A percentile compares a stretch with the other conserved stretches of the same genome.
phyloP scores from a whole-genome alignment of 2,797 vertebrate genomes.

The Perodicticus potto region DNA sequence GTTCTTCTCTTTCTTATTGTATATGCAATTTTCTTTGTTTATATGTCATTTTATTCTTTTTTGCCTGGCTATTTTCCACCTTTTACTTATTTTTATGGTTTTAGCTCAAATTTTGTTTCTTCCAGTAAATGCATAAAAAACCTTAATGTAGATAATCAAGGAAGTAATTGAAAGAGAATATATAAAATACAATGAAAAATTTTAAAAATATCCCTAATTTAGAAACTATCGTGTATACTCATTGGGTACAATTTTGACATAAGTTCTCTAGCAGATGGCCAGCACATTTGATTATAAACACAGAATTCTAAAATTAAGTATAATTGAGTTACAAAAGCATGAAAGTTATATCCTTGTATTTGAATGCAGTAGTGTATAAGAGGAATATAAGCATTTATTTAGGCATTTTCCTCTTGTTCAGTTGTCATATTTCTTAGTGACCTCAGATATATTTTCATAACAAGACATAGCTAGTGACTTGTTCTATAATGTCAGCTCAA shows the following conservation, averaged over 20 bases:
- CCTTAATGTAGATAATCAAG: constrained; percentile 49
- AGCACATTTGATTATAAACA: constrained; percentile 81
- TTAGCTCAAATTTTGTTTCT: constrained; percentile 1
- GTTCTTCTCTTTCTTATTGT: background rate
- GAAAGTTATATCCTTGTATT: background rate
- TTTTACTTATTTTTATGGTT: constrained; percentile 23
- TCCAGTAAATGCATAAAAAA: background rate
- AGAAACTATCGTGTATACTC: constrained; percentile 68
- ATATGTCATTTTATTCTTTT: background rate
- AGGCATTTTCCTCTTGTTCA: background rate
- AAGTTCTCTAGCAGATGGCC: constrained; percentile 82
- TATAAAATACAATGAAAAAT: constrained; percentile 69
- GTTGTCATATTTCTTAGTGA: background rate
- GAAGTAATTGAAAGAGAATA: constrained; percentile 82
- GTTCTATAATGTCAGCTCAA: constrained; percentile 65
- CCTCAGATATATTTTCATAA: constrained; percentile 50
- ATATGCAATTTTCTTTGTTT: background rate
- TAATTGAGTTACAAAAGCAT: background rate
- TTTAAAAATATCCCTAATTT: constrained; percentile 81
- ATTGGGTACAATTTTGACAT: background rate
- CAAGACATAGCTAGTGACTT: background rate
- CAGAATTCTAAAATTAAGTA: constrained; percentile 57
- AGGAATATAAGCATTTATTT: background rate
- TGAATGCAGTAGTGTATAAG: background rate
- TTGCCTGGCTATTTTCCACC: background rate